Evolutionary conservation across 2,797 vertebrate species (phyloP).

Genomic region (Crenuchus spilurus): DNA sequence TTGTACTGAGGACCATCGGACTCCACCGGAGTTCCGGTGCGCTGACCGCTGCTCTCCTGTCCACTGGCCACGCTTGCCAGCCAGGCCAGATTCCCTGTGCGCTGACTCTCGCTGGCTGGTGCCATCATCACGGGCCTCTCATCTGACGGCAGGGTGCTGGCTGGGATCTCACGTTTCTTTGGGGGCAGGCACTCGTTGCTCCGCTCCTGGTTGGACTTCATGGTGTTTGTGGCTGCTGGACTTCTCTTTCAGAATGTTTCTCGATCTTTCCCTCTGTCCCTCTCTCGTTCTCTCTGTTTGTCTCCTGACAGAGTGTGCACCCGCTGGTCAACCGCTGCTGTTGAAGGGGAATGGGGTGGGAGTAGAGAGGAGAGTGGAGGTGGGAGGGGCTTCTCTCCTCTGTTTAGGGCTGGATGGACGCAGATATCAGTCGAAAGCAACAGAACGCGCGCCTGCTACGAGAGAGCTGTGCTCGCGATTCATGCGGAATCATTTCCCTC

Average conservation of each 20-base stretch:
- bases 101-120: conserved; percentile 86
- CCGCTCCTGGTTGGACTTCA: conserved; percentile 98
- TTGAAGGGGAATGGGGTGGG: conserved; percentile 40
- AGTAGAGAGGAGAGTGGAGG: conserved; percentile 57
- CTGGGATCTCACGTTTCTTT: conserved; percentile 94
- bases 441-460: conserved; percentile 85
- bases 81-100: conserved; percentile 90
- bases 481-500: conserved; percentile 99
- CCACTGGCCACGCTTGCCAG: conserved; percentile 82
- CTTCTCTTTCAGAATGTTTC: conserved; percentile 37
- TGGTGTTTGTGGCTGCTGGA: conserved; percentile 59
- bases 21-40: conserved; percentile 68
- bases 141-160: conserved; percentile 87
- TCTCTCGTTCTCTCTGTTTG: conserved; percentile 31
- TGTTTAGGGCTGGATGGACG: conserved; percentile 84
- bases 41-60: conserved; percentile 73
- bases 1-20: conserved; percentile 85
- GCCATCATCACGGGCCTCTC: conserved; percentile 77
- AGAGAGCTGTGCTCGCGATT: conserved; percentile 84
- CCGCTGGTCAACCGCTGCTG: conserved; percentile 67
- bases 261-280: conserved; percentile 33
- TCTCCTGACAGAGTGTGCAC: conserved; percentile 50
- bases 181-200: conserved; percentile 99
- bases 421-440: conserved; percentile 84
- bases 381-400: conserved; percentile 62